Base-by-base conservation (phyloP, 2,888 invertebrate species). In the Tenodera sinensis region DNA sequence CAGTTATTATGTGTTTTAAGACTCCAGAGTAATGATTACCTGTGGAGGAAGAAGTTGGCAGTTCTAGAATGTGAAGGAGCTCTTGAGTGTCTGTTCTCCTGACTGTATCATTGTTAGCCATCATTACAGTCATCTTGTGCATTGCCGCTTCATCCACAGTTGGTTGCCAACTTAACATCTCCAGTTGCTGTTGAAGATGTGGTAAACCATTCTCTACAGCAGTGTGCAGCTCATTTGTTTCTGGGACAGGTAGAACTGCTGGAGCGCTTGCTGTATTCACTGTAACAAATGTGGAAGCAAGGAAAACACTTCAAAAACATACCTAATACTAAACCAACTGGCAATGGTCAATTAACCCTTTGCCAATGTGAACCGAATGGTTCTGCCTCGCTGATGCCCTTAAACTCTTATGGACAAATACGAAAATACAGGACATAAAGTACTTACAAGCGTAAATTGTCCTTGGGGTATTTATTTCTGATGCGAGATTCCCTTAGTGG, bases 161-260 rank as follows among this genome's bases (percentile, higher is more conserved):
- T n/a, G 34, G 81, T 25, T 34, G 30, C 12, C 25, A 20, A 14
- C 28, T 8, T 25, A 28, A 25, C 93, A 90, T 93, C 93, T 3
- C 93, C 90, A 87, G 93, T 92, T n/a, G 93, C 93, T 34, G 93
- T 85, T 71, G 85, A 4, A 85, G 6, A 8, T 93, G 86, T 93
- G 91, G 91, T 93, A 91, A 84, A 93, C 92, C 14, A 93, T 92
- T 84, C 93, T 93, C n/a, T 93, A 91, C 2, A 92, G 92, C 90
- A 92, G 91, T 28, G 3, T 54, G 54, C 54, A 54, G 54, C 7
- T 54, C 54, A 54, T 54, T 54, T 54, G 54, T 54, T 54, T 54
- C 54, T 14, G 54, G 54, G 14, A 54, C 14, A 54, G 54, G 20
- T 34, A 34, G 7, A 15, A 20, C 3, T 15, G 20, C 54, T 20